Percentiles rank a stretch among this genome's conserved stretches.
Evolutionary conservation across 2,888 invertebrate species (phyloP).

Genomic region (Lydus trimaculatus): DNA sequence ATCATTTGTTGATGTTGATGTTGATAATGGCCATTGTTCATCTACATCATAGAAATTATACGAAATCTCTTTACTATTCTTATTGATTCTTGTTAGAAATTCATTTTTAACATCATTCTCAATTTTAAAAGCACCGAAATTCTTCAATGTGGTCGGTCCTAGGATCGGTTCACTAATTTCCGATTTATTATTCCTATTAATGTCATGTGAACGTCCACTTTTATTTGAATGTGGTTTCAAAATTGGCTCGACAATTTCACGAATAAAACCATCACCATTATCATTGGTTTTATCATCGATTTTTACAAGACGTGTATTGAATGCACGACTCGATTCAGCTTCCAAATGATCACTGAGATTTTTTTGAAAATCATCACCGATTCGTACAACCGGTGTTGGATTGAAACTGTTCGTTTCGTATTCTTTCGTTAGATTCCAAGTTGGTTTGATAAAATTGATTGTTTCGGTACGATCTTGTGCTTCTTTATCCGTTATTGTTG

Average conservation of each 20-base stretch:
- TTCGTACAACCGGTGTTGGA: slow-evolving; percentile 57
- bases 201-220: slow-evolving; percentile 62
- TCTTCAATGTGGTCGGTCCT: slow-evolving; percentile 52
- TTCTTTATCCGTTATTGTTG: slow-evolving; percentile 53
- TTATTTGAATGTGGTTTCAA: slow-evolving; percentile 69
- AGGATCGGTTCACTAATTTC: slow-evolving; percentile 75
- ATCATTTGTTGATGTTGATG: slow-evolving; percentile 25
- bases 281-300: slow-evolving; percentile 29
- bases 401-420: slow-evolving; percentile 41
- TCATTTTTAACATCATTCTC: slow-evolving; percentile 56
- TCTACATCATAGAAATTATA: slow-evolving; percentile 53
- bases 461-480: slow-evolving; percentile 32
- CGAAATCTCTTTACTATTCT: slow-evolving; percentile 48
- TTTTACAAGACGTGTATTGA: slow-evolving; percentile 57
- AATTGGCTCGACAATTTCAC: slow-evolving; percentile 80
- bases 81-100: slow-evolving; percentile 48
- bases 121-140: slow-evolving; percentile 31
- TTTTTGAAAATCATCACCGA: slow-evolving; percentile 54
- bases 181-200: slow-evolving; percentile 49
- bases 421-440: slow-evolving; percentile 9
- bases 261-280: slow-evolving; percentile 34
- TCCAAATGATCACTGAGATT: slow-evolving; percentile 58
- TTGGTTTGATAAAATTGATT: slow-evolving; percentile 8
- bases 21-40: slow-evolving; percentile 50
- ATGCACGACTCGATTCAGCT: slow-evolving; percentile 67